Base-by-base conservation (phyloP, 2,888 invertebrate species). In the Himalopsyche tibetana region DNA sequence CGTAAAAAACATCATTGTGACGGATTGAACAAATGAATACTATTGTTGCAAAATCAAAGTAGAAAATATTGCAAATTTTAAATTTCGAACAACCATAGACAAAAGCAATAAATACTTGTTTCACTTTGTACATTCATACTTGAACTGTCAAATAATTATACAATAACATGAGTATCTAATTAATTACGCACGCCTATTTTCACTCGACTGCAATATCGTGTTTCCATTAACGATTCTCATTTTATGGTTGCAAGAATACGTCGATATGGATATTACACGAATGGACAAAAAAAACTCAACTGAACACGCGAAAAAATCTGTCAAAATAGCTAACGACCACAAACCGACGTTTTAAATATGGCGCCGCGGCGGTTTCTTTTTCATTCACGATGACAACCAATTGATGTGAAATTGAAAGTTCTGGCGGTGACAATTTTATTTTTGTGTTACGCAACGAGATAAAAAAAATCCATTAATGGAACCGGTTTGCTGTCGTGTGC, bases 401-500 rank as follows among this genome's bases (percentile, higher is more conserved):
- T 15, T 38, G 74, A 74, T 74, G 74, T 38, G 74, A 74, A 74
- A 74, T 74, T 74, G 74, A 74, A 74, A 74, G 69, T 74, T 36
- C 11, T 63, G 19, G 36, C 74, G 36, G 38, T 38, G 38, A 74
- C 36, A 74, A 74, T 38, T 74, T 38, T 74, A 74, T 74, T 74
- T 12, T 12, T 12, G 36, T 74, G 36, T 74, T 74, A 74, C 74
- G 74, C 36, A 74, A 51, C 15, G 51, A 51, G 15, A 51, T 51
- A 69, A 69, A 74, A 74, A 74, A 12, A 69, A 28, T 12, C 74
- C 74, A 74, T 74, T 74, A 38, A 74, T 74, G 74, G 74, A 74
- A 74, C 74, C 38, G 74, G 74, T 74, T 38, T 38, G 11, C 36
- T 5, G 74, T 74, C 74, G 74, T 74, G 74, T 74, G 74, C 74